Base-by-base conservation (phyloP, 1,140 invertebrate species). In the Bombus terrestris region DNA sequence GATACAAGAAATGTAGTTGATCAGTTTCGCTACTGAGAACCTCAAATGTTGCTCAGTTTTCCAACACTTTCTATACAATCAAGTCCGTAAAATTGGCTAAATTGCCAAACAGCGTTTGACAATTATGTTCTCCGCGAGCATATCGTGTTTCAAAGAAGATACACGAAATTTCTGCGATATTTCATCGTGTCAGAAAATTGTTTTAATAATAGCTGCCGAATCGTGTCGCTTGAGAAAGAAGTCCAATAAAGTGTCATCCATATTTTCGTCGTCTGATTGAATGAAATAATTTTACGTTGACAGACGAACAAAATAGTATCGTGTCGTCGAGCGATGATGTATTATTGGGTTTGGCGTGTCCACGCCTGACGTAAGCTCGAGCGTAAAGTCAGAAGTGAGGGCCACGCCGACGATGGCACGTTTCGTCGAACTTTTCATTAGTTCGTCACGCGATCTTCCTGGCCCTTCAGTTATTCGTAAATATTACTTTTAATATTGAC, bases 391-490 rank as follows among this genome's bases (percentile, higher is more conserved):
- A 59, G 59, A 64, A 80, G 76, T 64, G 88, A 77, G 73, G 73
- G 62, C 81, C 57, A 71, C 74, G 57, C n/a, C 43, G 74, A 64
- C 35, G 62, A 68, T 72, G 43, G 43, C 75, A 72, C 59, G 32
- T 80, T 80, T 86, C 77, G 79, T 73, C 32, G 75, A 81, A 75
- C 53, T 83, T 83, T 86, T 64, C 76, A 88, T 90, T 88, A 83
- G 73, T 43, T 82, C 3, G 82, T 87, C 82, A 87, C 86, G 86
- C 82, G 66, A 90, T 72, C n/a, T 15, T 82, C n/a, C 35, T 75
- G 28, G n/a, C 28, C 68, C 66, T 64, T 62, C 22, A 80, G 82
- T 89, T 82, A 76, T 87, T 87, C 68, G 82, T 87, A 76, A 87
- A 89, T 89, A 77, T 83, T 82, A 39, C 15, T 66, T 47, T 47